These are phyloP conservation scores for Morpho achilles DNA, from an alignment of 2,888 invertebrate species.

Conservation along the genomic window DNA sequence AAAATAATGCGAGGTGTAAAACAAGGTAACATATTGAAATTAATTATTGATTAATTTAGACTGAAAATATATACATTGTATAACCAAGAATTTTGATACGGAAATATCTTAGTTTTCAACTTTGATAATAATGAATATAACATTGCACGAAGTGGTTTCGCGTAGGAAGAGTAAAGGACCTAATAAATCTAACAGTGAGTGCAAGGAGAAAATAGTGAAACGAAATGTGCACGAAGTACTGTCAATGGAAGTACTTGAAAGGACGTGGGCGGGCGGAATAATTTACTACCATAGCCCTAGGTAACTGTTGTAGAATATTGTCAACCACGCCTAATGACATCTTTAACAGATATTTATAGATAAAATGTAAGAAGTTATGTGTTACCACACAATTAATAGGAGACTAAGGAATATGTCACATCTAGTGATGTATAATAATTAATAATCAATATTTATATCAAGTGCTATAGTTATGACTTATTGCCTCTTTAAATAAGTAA, in stretches of 20 bases:
- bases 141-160: slow-evolving; percentile 33
- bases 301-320: slow-evolving; percentile 14
- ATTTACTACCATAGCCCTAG: slow-evolving; percentile 30
- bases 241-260: slow-evolving; percentile 41
- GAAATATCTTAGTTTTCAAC: not conserved
- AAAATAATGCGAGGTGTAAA: too few relatives aligned
- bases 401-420: too few relatives aligned
- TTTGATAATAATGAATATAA: slow-evolving; percentile 15
- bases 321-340: slow-evolving; percentile 17
- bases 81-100: not conserved
- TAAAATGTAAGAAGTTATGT: not conserved
- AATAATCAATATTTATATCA: too few relatives aligned
- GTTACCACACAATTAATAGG: too few relatives aligned
- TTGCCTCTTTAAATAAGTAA: too few relatives aligned
- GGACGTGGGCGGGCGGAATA: slow-evolving; percentile 51
- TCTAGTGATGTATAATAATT: too few relatives aligned
- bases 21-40: not conserved
- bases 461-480: too few relatives aligned
- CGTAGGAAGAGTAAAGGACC: slow-evolving; percentile 53
- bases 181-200: slow-evolving; percentile 60
- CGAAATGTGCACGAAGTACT: slow-evolving; percentile 37
- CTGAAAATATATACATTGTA: not conserved
- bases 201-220: slow-evolving; percentile 59
- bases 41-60: too few relatives aligned
- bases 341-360: slow-evolving; percentile 11